Base-by-base conservation (phyloP, 2,113 vertebrate genomes). In the Herpailurus yagouaroundi region DNA sequence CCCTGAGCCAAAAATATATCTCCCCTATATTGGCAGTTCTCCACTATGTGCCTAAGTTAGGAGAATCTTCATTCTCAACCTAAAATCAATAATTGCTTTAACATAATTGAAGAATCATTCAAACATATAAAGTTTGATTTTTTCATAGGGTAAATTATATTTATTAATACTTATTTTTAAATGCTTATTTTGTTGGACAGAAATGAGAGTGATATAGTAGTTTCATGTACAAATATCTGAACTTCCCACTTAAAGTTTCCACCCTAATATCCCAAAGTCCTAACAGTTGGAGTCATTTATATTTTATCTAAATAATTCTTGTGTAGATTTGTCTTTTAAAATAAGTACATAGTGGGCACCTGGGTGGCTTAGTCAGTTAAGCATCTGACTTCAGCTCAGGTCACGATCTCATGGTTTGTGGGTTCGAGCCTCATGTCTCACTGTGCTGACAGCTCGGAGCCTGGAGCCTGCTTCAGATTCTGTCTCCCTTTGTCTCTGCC, bases 201-300 rank as follows among this genome's bases (percentile, higher is more conserved):
- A 91, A 87, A 81, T 73, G 31, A 88, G 8, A 90, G 48, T 60
- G 6, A 55, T 7, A 14, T 55, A 77, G 69, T 71, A 91, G 50
- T 83, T 88, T 94, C 11, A 66, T 57, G 73, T 74, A 92, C 12
- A 83, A 66, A 85, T 92, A 94, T 36, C 50, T 79, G n/a, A 97
- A 76, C 92, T 55, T 81, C 23, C 38, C 55, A 33, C 25, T 50
- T 38, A 81, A 50, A 80, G 7, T 33, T 69, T 92, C 95, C 10
- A 55, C 38, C 16, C 4, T 91, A 23, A 7, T 63, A 36, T 74
- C 41, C 73, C 89, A 50, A 66, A 48, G 64, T 85, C 12, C 6
- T 52, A 92, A 81, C 36, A 81, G 23, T 36, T 69, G 68, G 16
- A 55, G 29, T 60, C 36, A 77, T 69, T 23, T 23, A 80, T 90